phyloP scores from a whole-genome alignment of 2,888 invertebrate species.

The Drosophila limbata region DNA sequence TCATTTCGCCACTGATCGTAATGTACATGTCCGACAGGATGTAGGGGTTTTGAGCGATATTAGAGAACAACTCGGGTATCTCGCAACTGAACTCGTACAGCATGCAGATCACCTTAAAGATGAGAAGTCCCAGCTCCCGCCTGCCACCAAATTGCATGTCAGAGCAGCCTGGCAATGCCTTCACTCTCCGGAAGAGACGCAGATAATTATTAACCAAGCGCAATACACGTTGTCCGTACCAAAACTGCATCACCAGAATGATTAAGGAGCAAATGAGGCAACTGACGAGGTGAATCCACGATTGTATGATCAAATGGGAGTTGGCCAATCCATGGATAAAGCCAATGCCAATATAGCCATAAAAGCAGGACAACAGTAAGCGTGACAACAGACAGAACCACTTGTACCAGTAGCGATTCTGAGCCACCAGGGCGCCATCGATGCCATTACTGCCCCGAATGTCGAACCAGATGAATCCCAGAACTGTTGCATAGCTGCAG shows the following conservation, averaged over 20 bases:
- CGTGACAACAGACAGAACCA: slow-evolving; percentile 48
- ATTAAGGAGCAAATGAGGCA: slow-evolving; percentile 12
- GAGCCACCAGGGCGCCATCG: slow-evolving; percentile 41
- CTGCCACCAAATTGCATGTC: slow-evolving; percentile 41
- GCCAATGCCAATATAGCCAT: slow-evolving; percentile 1
- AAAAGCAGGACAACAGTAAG: background rate
- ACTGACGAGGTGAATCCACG: slow-evolving; percentile 22
- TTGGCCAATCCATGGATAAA: slow-evolving; percentile 10
- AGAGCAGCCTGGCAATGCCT: slow-evolving; percentile 16
- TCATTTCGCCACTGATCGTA: slow-evolving; percentile 19
- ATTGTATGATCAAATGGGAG: slow-evolving; percentile 11
- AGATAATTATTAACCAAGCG: slow-evolving; percentile 47
- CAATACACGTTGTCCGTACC: slow-evolving; percentile 34
- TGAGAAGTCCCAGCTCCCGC: slow-evolving; percentile 45
- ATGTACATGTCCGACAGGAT: slow-evolving; percentile 27
- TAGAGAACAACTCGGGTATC: background rate
- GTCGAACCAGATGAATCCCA: slow-evolving; percentile 57
- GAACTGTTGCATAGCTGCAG: slow-evolving; percentile 49
- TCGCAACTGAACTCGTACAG: slow-evolving; percentile 34
- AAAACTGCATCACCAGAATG: slow-evolving; percentile 44
- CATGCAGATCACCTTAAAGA: slow-evolving; percentile 38
- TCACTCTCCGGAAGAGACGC: slow-evolving; percentile 40
- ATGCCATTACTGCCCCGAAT: slow-evolving; percentile 33
- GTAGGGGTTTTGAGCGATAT: background rate
- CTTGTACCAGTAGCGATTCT: slow-evolving; percentile 50